Evolutionary conservation across 2,797 vertebrate species (phyloP).

Genomic region (Sebastes paucispinis): DNA sequence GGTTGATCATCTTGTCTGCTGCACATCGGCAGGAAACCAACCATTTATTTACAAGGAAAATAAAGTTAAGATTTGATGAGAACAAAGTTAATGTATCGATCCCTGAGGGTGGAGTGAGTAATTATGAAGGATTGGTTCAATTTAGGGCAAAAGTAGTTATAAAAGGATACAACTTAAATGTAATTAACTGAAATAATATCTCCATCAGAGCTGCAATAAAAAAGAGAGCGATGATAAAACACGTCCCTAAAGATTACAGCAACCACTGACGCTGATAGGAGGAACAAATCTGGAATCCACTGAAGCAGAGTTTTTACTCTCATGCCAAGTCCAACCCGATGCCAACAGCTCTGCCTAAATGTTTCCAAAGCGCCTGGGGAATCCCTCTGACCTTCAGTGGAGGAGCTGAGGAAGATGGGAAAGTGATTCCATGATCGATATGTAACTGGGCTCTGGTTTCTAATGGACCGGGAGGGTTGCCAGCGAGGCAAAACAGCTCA

Average conservation of each 20-base stretch:
- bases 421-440: constrained; percentile 23
- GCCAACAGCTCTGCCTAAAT: neutral
- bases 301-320: neutral
- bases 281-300: neutral
- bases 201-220: neutral
- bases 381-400: constrained; percentile 22
- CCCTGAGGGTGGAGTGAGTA: neutral
- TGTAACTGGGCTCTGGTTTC: neutral
- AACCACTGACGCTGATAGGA: neutral
- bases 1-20: constrained; percentile 8
- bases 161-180: neutral
- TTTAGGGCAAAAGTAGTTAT: neutral
- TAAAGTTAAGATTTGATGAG: constrained; percentile 1
- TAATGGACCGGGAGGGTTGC: constrained; percentile 18
- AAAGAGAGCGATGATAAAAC: neutral
- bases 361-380: neutral
- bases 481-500: neutral
- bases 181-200: neutral
- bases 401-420: constrained; percentile 1
- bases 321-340: neutral
- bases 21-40: constrained; percentile 18
- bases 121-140: neutral
- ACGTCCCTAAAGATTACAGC: neutral
- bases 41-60: constrained; percentile 12
- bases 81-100: constrained; percentile 5